phyloP scores from a whole-genome alignment of 1,140 invertebrate species.

The Pantala flavescens region DNA sequence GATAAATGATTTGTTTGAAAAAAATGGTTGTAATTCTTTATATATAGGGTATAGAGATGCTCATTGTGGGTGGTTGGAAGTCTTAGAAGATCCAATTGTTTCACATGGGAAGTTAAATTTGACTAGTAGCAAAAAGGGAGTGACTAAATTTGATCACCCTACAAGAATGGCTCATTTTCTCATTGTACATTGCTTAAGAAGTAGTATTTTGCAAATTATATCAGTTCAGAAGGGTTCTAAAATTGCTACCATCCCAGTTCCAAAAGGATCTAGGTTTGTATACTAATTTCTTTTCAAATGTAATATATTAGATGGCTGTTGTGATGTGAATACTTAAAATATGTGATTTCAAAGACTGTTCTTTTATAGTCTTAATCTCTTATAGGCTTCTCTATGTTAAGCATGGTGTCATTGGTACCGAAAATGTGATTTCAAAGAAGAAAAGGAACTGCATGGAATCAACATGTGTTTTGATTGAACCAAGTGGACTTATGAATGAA shows the following conservation, averaged over 20 bases:
- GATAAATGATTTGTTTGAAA: too few relatives aligned
- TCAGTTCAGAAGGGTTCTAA: slow-evolving; percentile 72
- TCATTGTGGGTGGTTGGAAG: slow-evolving; percentile 81
- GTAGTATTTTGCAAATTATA: slow-evolving; percentile 80
- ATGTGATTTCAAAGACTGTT: not conserved
- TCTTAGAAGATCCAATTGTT: slow-evolving; percentile 38
- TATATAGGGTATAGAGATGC: slow-evolving; percentile 70
- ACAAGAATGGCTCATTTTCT: slow-evolving; percentile 58
- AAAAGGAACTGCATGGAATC: slow-evolving; percentile 44
- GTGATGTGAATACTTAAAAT: not conserved
- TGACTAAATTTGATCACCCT: slow-evolving; percentile 18
- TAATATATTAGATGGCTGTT: not conserved
- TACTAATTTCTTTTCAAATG: not conserved
- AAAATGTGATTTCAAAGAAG: slow-evolving; percentile 32
- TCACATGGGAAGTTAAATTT: slow-evolving; percentile 35
- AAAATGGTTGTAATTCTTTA: slow-evolving; percentile 12
- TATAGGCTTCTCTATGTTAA: slow-evolving; percentile 60
- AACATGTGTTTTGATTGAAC: slow-evolving; percentile 70
- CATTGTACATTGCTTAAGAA: slow-evolving; percentile 73
- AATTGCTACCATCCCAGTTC: slow-evolving; percentile 46
- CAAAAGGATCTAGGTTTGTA: not conserved
- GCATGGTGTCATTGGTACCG: slow-evolving; percentile 64
- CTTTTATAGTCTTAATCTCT: not conserved
- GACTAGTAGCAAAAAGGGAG: slow-evolving; percentile 28
- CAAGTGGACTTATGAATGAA: slow-evolving; percentile 66